These are phyloP conservation scores for Pseudonaja textilis DNA, from an alignment of 2,113 vertebrate genomes.

Conservation along the genomic window DNA sequence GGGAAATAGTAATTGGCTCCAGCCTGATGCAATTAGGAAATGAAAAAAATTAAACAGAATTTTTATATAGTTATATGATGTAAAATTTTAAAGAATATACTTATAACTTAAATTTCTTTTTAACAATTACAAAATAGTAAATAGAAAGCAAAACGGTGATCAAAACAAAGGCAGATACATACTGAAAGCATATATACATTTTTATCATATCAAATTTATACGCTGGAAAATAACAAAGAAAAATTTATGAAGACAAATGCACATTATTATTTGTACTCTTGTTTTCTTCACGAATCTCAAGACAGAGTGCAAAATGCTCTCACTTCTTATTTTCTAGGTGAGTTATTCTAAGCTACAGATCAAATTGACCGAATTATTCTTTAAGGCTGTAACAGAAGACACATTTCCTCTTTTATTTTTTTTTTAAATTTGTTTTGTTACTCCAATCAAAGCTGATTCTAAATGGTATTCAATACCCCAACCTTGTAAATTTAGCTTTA, in stretches of 20 bases:
- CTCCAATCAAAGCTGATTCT: neutral
- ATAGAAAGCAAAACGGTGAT: neutral
- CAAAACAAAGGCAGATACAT: neutral
- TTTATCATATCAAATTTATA: neutral
- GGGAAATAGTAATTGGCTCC: neutral
- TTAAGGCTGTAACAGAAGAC: neutral
- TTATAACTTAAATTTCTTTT: neutral
- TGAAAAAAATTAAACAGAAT: neutral
- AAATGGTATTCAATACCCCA: neutral
- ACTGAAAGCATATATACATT: neutral
- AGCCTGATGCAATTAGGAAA: neutral
- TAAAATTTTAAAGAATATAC: neutral
- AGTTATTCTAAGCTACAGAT: neutral
- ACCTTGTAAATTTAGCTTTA: neutral
- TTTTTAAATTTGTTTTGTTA: neutral
- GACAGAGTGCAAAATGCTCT: neutral
- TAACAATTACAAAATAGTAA: neutral
- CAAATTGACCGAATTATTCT: neutral
- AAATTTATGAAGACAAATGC: neutral
- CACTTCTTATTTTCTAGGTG: neutral
- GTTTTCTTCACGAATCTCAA: neutral
- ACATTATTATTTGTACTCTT: neutral
- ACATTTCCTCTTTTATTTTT: neutral
- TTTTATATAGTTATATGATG: neutral
- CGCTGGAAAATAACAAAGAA: neutral